Conservation (phyloP, 1,140 invertebrate species). For the Pogonomyrmex barbatus region DNA sequence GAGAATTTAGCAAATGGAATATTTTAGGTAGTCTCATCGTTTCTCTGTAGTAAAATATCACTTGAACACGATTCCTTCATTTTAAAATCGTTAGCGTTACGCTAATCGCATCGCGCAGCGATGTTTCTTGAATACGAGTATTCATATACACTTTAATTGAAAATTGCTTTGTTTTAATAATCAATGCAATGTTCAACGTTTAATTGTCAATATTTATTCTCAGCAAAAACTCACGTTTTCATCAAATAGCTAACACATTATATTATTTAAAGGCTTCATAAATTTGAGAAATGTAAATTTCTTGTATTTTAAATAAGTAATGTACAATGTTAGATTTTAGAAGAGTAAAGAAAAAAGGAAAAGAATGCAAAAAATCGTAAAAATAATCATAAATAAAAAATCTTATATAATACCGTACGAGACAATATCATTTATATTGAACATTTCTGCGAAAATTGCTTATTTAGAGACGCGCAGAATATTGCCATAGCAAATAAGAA, state of each 20-base stretch:
- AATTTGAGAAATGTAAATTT: neutral
- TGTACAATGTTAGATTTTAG: neutral
- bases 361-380: neutral
- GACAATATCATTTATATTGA: neutral
- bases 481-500: conserved; percentile 35
- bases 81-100: conserved; percentile 20
- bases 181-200: neutral
- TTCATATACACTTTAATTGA: neutral
- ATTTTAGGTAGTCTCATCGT: neutral
- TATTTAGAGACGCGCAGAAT: neutral
- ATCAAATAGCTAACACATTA: neutral
- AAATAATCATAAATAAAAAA: neutral
- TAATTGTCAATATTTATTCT: neutral
- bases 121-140: neutral
- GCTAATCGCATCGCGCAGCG: conserved; percentile 19
- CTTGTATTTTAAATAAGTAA: neutral
- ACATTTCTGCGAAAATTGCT: neutral
- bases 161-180: neutral
- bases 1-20: conserved; percentile 27
- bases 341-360: neutral
- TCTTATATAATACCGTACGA: neutral
- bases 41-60: conserved; percentile 1
- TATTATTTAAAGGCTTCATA: neutral
- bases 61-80: neutral
- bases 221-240: neutral